Conservation (phyloP, 2,888 invertebrate genomes). For the Plebejus argus region DNA sequence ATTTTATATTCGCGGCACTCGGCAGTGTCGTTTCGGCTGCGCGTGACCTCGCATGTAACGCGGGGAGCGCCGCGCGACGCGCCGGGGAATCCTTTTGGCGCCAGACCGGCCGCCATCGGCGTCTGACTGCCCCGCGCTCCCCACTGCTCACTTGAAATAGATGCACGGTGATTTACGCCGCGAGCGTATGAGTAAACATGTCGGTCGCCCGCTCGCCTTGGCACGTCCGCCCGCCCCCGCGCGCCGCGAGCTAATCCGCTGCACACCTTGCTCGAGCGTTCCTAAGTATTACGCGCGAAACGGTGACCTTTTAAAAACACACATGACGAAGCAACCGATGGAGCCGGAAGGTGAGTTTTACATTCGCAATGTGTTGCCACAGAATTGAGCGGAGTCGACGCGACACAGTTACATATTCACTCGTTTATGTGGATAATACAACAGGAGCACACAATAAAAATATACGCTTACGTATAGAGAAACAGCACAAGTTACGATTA, state of each 20-base stretch:
- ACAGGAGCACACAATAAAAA: not conserved
- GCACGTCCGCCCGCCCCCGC: slow-evolving; percentile 72
- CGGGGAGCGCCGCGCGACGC: slow-evolving; percentile 68
- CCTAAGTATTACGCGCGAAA: slow-evolving; percentile 38
- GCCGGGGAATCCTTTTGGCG: slow-evolving; percentile 82
- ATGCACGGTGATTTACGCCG: slow-evolving; percentile 80
- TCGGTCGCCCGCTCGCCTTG: slow-evolving; percentile 76
- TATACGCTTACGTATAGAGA: not conserved
- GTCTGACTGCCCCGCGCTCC: slow-evolving; percentile 70
- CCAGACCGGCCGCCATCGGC: slow-evolving; percentile 76
- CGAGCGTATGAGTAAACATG: slow-evolving; percentile 77
- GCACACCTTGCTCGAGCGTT: slow-evolving; percentile 40
- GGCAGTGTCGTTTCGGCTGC: slow-evolving; percentile 46
- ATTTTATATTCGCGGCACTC: slow-evolving; percentile 39
- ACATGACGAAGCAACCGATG: slow-evolving; percentile 32
- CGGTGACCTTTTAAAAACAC: slow-evolving; percentile 33
- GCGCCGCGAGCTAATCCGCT: slow-evolving; percentile 46
- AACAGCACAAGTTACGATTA: not conserved
- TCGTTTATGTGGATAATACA: not conserved
- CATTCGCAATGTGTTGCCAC: slow-evolving; percentile 38
- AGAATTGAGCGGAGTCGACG: slow-evolving; percentile 31
- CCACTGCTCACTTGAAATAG: slow-evolving; percentile 68
- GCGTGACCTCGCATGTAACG: slow-evolving; percentile 56
- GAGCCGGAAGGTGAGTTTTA: slow-evolving; percentile 31
- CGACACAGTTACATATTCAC: not conserved